Base-by-base conservation (phyloP, 2,888 invertebrate species). In the Cantharis rufa region DNA sequence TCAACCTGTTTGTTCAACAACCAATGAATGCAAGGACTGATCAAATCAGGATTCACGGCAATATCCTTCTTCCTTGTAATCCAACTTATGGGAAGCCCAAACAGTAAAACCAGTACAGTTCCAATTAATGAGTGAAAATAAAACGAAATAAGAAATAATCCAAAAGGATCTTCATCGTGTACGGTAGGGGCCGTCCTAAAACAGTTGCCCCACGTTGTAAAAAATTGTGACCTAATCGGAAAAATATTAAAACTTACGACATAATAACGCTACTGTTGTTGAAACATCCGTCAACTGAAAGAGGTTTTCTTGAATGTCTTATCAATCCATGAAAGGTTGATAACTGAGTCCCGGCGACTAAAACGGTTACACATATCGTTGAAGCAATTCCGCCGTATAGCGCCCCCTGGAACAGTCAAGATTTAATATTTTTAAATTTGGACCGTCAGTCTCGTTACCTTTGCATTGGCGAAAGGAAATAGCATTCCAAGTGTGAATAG, bases 401-500 rank as follows among this genome's bases (percentile, higher is more conserved):
- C 5, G 84, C 82, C 10, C 84, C 84, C 82, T 84, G 70, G 82
- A 80, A 62, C n/a, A 1, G 10, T 13, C 0, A 21, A 66, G 21
- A 21, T 15, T 7, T n/a, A 21, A 13, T n/a, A 13, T 48, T 3
- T 7, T n/a, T 7, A n/a, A 13, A 32, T 66, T 21, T 11, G n/a
- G 0, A 7, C 3, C 10, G 4, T 21, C n/a, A 1, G 5, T 24
- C 2, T n/a, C n/a, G 16, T 88, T 85, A 91, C 91, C 64, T 90
- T 89, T 82, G 91, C 89, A 79, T 91, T 92, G 1, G 91, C 91
- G 82, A 91, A 91, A 0, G 93, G 92, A 79, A 92, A 91, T 15
- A 93, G 89, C 83, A 93, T 92, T 11, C 93, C 93, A 24, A 93
- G 84, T 0, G 91, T 90, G 82, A 94, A 94, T 0, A 93, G 86